Evolutionary conservation across 2,888 invertebrate genomes (phyloP).

Genomic region (Trachelus iudaicus): DNA sequence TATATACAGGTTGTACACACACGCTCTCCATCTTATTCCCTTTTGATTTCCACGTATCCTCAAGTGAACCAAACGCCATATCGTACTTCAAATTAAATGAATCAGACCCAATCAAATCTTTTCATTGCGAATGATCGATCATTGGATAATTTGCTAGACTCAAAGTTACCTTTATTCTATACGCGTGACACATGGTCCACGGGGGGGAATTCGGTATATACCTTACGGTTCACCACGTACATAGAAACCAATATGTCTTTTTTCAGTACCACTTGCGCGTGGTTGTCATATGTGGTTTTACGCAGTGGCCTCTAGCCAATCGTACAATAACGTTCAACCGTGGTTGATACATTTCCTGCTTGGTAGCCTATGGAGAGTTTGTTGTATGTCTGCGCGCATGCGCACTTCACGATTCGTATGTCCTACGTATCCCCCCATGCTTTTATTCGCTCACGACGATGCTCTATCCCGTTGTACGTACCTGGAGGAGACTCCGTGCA

Average conservation of each 20-base stretch:
- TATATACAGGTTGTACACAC: not conserved
- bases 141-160: not conserved
- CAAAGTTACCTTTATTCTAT: not conserved
- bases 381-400: not conserved
- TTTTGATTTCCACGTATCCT: not conserved
- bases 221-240: not conserved
- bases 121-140: not conserved
- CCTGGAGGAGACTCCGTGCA: not conserved
- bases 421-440: not conserved
- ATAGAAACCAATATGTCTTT: not conserved
- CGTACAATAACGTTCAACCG: conserved; percentile 19
- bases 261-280: not conserved
- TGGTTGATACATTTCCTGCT: conserved; percentile 40
- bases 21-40: not conserved
- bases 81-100: not conserved
- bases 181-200: not conserved
- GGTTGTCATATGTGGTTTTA: not conserved
- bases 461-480: not conserved
- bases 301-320: conserved; percentile 21
- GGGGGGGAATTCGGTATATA: not conserved
- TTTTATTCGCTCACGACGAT: not conserved
- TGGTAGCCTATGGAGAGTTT: conserved; percentile 25
- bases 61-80: not conserved
- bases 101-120: not conserved
- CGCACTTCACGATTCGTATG: conserved; percentile 1